Evolutionary conservation across 1,140 invertebrate genomes (phyloP).

Genomic region (Prorops nasuta): DNA sequence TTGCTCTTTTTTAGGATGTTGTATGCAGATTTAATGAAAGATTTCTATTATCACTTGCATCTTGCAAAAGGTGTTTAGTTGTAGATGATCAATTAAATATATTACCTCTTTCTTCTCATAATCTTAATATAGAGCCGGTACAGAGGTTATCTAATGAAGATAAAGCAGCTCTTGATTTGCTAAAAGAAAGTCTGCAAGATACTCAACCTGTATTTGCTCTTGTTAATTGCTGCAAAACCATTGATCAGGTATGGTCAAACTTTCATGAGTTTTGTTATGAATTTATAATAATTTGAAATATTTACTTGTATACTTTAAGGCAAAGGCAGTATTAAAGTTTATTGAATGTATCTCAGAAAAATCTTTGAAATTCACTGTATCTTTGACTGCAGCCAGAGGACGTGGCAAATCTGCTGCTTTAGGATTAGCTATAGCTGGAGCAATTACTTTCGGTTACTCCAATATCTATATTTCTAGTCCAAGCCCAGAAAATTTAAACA

Average conservation of each 20-base stretch:
- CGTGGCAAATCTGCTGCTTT: slow-evolving; percentile 97
- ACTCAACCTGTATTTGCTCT: slow-evolving; percentile 88
- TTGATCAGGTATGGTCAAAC: slow-evolving; percentile 74
- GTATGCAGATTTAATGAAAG: slow-evolving; percentile 96
- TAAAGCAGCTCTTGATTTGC: slow-evolving; percentile 62
- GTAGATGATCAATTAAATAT: slow-evolving; percentile 92
- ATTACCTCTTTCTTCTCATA: slow-evolving; percentile 88
- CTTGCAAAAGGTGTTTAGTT: slow-evolving; percentile 85
- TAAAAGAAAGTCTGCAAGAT: slow-evolving; percentile 80
- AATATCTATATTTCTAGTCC: slow-evolving; percentile 99
- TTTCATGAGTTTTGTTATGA: no score
- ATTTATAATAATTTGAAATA: no score
- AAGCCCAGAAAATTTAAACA: slow-evolving; percentile 97
- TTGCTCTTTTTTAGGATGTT: slow-evolving; percentile 69
- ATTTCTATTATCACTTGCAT: slow-evolving; percentile 88
- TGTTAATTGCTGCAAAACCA: slow-evolving; percentile 88
- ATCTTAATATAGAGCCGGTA: slow-evolving; percentile 74
- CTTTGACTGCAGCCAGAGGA: slow-evolving; percentile 93
- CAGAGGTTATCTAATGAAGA: slow-evolving; percentile 55
- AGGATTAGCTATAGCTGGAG: slow-evolving; percentile 88
- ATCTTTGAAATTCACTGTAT: slow-evolving; percentile 83
- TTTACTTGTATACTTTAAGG: slow-evolving; percentile 55
- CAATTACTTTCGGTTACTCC: slow-evolving; percentile 87
- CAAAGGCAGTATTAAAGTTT: slow-evolving; percentile 88
- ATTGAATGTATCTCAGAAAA: slow-evolving; percentile 96